Evolutionary conservation across 2,888 invertebrate species (phyloP), one percentile per base, ranked within the genome.

Genomic region (Hanleya hanleyi): DNA sequence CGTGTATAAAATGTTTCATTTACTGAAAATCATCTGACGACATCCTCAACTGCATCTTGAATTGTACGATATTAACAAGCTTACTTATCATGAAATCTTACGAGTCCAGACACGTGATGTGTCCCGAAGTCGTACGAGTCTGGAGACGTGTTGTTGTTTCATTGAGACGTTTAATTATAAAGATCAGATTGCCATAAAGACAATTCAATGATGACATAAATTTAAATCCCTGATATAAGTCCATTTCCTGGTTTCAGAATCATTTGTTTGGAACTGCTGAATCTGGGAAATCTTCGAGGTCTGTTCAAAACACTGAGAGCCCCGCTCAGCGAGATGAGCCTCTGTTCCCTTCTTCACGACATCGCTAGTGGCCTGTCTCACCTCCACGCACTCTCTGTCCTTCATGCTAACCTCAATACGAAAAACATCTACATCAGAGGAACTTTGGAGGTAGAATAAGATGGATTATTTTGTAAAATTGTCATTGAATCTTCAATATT

Each of bases 401-500:
- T 86, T 15, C 87, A 87, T 71, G 82, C 81, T 64, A 86, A 85
- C 67, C 80, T 86, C 37, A 84, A 80, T 22, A 81, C 86, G 3
- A 78, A 82, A 6, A 81, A 83, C 41, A 80, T 87, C 57, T 87
- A 85, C 73, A 80, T 87, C 47, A 86, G 85, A 77, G 85, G 86
- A n/a, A 85, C 86, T n/a, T 73, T 86, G 4, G 83, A 85, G 81
- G 85, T 85, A n/a, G n/a, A n/a, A n/a, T n/a, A n/a, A n/a, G n/a
- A n/a, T n/a, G n/a, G n/a, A n/a, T n/a, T n/a, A n/a, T n/a, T n/a
- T n/a, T n/a, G n/a, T n/a, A n/a, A n/a, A n/a, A n/a, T n/a, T n/a
- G n/a, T n/a, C n/a, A n/a, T n/a, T n/a, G n/a, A n/a, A n/a, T n/a
- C n/a, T n/a, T n/a, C n/a, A n/a, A n/a, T n/a, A n/a, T n/a, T n/a